Percentiles rank a stretch among this genome's conserved stretches.
These are phyloP conservation scores for Lasioglossum morio DNA, from an alignment of 2,888 invertebrate genomes.

Conservation along the genomic window DNA sequence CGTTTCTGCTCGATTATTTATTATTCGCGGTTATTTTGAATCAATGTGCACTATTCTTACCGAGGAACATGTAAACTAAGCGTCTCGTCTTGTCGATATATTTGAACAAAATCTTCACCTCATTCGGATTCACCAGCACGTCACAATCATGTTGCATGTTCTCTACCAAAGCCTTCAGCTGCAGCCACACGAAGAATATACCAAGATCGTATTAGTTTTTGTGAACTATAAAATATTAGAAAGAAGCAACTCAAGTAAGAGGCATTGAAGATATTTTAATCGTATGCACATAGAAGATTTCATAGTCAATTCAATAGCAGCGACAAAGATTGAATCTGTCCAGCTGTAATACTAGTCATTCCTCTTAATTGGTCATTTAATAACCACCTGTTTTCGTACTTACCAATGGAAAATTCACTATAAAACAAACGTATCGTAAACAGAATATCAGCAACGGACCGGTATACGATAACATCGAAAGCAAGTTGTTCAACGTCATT, in stretches of 20 bases:
- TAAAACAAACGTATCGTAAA: neutral
- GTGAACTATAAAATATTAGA: neutral
- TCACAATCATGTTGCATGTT: neutral
- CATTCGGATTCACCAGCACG: neutral
- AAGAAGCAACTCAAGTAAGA: no score
- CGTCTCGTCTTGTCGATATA: neutral
- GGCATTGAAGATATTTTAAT: no score
- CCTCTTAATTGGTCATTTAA: neutral
- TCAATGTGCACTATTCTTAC: neutral
- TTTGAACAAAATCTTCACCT: neutral
- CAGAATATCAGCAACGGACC: neutral
- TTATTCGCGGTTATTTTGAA: no score
- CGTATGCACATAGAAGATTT: no score
- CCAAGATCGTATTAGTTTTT: neutral
- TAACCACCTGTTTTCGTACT: neutral
- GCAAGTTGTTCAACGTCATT: neutral
- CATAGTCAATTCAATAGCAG: no score
- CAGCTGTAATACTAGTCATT: neutral
- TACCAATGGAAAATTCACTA: neutral
- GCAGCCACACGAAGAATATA: neutral
- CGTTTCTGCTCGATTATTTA: no score
- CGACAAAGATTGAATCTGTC: no score
- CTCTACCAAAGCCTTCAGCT: neutral
- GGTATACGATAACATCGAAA: neutral
- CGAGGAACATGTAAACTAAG: neutral